Evolutionary conservation across 2,888 invertebrate genomes (phyloP).

Genomic region (Rotaria socialis): DNA sequence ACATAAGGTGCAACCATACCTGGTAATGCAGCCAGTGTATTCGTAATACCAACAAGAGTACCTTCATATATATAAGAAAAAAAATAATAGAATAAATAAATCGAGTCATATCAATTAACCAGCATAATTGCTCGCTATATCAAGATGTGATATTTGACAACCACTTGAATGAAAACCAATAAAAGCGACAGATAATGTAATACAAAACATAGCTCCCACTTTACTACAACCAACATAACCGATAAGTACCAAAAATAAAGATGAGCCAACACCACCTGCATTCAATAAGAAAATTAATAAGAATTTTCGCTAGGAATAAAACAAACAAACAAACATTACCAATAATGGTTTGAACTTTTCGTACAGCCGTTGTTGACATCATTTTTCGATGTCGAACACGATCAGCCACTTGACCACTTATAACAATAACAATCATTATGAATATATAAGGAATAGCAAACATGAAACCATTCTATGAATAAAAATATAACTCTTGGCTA

Average conservation of each 20-base stretch:
- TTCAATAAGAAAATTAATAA: not conserved
- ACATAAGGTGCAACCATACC: conserved; percentile 34
- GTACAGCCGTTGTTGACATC: conserved; percentile 33
- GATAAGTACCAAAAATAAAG: not conserved
- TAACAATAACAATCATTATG: conserved; percentile 33
- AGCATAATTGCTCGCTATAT: conserved; percentile 54
- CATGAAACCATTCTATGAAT: conserved; percentile 42
- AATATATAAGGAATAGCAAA: conserved; percentile 43
- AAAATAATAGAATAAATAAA: too few relatives aligned
- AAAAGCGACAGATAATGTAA: conserved; percentile 50
- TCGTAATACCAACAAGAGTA: conserved; percentile 32
- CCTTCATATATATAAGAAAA: not conserved
- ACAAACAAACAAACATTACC: not conserved
- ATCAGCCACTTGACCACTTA: conserved; percentile 39
- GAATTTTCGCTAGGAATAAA: not conserved
- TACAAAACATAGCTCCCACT: conserved; percentile 49
- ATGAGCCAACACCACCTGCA: conserved; percentile 38
- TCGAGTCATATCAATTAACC: conserved; percentile 47
- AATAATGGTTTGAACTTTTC: conserved; percentile 38
- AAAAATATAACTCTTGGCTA: not conserved
- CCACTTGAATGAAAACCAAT: conserved; percentile 50
- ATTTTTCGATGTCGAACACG: not conserved
- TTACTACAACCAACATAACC: conserved; percentile 48
- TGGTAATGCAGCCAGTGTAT: conserved; percentile 30
- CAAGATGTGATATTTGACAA: conserved; percentile 54